Evolutionary conservation across 2,113 vertebrate species (phyloP).

Genomic region (Ascaphus truei): DNA sequence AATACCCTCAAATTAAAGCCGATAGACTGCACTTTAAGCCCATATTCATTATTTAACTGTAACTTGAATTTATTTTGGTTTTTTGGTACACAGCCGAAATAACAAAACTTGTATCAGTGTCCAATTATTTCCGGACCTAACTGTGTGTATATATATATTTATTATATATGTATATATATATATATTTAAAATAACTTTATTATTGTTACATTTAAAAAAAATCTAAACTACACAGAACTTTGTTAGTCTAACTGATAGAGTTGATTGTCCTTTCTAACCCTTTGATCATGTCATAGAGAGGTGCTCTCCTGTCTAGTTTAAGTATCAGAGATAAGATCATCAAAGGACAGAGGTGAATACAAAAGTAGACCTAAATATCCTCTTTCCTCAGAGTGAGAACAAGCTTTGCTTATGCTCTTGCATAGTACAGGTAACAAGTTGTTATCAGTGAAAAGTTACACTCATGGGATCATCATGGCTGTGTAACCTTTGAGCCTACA

Average conservation of each 20-base stretch:
- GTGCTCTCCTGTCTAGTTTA: neutral
- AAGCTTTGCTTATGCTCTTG: neutral
- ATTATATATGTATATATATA: no score
- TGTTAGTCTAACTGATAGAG: neutral
- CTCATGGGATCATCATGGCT: conserved; percentile 1
- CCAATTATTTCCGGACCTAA: no score
- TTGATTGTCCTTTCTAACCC: neutral
- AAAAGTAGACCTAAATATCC: neutral
- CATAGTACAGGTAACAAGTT: conserved; percentile 3
- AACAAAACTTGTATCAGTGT: no score
- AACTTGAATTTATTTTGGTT: no score
- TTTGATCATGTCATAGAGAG: conserved; percentile 22
- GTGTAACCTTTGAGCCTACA: conserved; percentile 23
- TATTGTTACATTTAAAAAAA: neutral
- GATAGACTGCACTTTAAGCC: no score
- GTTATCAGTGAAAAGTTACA: conserved; percentile 26
- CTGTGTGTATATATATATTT: no score
- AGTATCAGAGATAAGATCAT: conserved; percentile 25
- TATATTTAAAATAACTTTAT: no score
- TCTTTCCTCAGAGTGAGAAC: conserved; percentile 2
- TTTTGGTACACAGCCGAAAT: no score
- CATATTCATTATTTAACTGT: no score
- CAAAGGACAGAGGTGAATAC: conserved; percentile 16
- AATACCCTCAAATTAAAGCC: no score
- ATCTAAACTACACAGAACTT: neutral